Base-by-base conservation (phyloP, 2,113 vertebrate genomes). In the Meleagris gallopavo region DNA sequence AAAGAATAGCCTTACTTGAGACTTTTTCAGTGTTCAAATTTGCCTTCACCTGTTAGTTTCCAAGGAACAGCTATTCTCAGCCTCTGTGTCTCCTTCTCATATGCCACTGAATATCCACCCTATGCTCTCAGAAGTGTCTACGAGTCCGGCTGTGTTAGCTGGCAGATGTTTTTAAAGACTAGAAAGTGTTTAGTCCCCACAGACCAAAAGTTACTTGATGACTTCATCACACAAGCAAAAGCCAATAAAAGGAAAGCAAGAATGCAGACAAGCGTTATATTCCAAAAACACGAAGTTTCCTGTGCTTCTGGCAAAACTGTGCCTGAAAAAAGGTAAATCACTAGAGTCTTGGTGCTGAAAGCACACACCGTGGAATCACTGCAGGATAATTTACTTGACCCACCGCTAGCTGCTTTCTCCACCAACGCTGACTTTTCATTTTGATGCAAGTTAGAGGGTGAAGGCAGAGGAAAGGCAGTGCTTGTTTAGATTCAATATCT, bases 231-330 rank as follows among this genome's bases (percentile, higher is more conserved):
- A 94, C 29, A 93, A 70, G 84, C 77, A 95, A 90, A 96, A 89
- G 58, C 82, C 91, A 97, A 83, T 94, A 87, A 91, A n/a, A 7
- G 81, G 77, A 93, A 91, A 96, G 86, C 76, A 95, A 89, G 66
- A 95, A 72, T 90, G 64, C 90, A 75, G 88, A 85, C 92, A 91
- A 89, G 89, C 82, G 80, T 80, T 69, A 92, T 90, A 94, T 88
- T 95, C 96, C 94, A 87, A 97, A 95, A 94, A 86, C 87, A 95
- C 9, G 6, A 54, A 71, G 73, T 95, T 97, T 97, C 90, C 94
- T 96, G 65, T 86, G 93, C 90, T 97, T 86, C 94, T 96, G 95
- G 96, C 95, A 94, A 54, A 94, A 40, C 46, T 46, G 52, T 54
- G 93, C 89, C 74, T 96, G 85, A 93, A 96, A 89, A 88, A 95